These are phyloP conservation scores for Brachionus asplanchnoidis DNA, from an alignment of 1,140 invertebrate species.

Conservation along the genomic window DNA sequence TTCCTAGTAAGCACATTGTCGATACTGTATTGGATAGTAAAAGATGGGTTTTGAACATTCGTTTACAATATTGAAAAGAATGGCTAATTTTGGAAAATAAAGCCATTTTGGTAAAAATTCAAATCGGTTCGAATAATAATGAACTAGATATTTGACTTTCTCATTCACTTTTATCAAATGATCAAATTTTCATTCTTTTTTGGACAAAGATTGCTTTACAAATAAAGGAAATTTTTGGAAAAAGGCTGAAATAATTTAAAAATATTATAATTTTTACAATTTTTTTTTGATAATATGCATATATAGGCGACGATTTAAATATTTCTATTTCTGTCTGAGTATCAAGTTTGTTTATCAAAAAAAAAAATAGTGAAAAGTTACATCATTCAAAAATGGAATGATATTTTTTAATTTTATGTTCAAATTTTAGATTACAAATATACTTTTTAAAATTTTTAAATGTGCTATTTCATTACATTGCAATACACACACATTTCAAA, in stretches of 20 bases:
- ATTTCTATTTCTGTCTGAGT: not conserved
- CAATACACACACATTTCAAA: no score
- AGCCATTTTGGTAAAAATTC: not conserved
- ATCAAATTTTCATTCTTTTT: not conserved
- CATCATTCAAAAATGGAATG: not conserved
- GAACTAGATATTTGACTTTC: not conserved
- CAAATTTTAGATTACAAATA: no score
- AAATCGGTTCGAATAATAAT: not conserved
- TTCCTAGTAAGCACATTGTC: conserved; percentile 12
- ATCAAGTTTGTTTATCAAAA: not conserved
- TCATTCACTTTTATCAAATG: not conserved
- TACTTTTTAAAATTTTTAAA: no score
- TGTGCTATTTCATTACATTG: no score
- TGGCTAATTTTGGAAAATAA: not conserved
- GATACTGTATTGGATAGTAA: conserved; percentile 27
- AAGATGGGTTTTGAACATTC: not conserved
- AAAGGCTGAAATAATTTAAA: not conserved
- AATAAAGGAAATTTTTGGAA: not conserved
- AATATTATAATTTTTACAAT: not conserved
- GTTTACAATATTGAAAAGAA: not conserved
- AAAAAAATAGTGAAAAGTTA: not conserved
- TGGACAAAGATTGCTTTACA: not conserved
- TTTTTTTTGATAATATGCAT: not conserved
- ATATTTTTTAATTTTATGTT: not conserved
- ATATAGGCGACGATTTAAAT: not conserved